These are phyloP conservation scores for Molorchus minor DNA, from an alignment of 2,888 invertebrate species.

Conservation along the genomic window DNA sequence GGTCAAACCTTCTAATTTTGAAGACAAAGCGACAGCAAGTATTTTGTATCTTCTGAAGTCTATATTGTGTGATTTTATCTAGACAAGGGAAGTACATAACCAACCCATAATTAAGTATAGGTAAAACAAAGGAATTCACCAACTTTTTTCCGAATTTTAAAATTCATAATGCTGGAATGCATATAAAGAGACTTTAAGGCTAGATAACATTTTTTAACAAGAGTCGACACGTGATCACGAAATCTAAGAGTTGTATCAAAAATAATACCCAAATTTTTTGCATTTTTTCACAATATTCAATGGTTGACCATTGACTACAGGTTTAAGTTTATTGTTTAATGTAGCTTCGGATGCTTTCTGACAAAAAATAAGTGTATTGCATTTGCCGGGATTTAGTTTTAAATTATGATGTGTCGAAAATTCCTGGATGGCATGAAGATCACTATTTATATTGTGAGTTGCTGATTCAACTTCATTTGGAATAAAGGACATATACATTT, in stretches of 20 bases:
- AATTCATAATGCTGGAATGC: neutral
- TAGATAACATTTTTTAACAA: neutral
- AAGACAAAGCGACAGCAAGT: neutral
- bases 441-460: neutral
- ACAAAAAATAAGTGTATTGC: neutral
- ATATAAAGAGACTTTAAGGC: neutral
- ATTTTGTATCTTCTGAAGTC: no score
- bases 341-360: neutral
- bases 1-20: neutral
- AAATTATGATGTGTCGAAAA: neutral
- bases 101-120: neutral
- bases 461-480: no score
- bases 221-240: neutral
- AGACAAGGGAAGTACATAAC: neutral
- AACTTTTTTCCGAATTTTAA: neutral
- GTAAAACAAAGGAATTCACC: neutral
- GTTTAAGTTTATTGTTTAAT: neutral
- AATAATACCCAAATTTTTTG: neutral
- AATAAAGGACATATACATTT: no score
- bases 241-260: neutral
- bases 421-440: neutral
- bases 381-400: neutral
- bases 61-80: neutral
- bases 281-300: neutral
- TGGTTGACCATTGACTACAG: neutral